Evolutionary conservation across 92 coral and sea anemone species (phyloP), one percentile per base, ranked within the genome.

Genomic region (Parazoanthus swiftii): DNA sequence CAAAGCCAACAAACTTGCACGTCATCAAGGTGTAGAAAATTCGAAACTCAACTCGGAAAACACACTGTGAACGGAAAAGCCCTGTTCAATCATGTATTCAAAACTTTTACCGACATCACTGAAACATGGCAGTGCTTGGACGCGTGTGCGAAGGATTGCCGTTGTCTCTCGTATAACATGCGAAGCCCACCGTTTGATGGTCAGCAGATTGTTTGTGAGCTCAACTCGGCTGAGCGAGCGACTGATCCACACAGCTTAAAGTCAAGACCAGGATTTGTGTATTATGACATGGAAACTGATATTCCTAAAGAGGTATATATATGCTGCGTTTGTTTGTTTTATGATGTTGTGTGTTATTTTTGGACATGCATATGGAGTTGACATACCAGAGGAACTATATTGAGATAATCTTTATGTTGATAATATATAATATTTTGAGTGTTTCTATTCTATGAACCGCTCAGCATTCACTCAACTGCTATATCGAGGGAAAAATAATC

Each of bases 61-160:
- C 56, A 77, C 59, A n/a, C 81, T 25, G 81, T 77, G 6, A 23
- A 50, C 25, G 82, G n/a, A 1, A 79, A 79, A 26, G 35, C 66
- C 82, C 82, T 79, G 18, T 46, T 79, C 21, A 79, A 79, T 58
- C 82, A 79, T 50, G 82, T 79, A 13, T n/a, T 79, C 25, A 51
- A 79, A 79, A 79, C 38, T 6, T 48, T 79, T 4, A 46, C 59
- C 16, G 50, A 79, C 82, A 9, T 79, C 23, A 46, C 82, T 14
- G 42, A 26, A n/a, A 46, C 38, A 5, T 79, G 82, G 82, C 82
- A 79, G 82, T 79, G 82, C 13, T 26, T 79, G 0, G 37, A 51
- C 37, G 82, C 29, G 8, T 79, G 82, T 44, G 43, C 2, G 20
- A 8, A 48, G 1, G 82, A 79, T 5, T 79, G 82, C 43, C 36